Conservation (phyloP, 2,113 vertebrate genomes). For the Myodes glareolus region DNA sequence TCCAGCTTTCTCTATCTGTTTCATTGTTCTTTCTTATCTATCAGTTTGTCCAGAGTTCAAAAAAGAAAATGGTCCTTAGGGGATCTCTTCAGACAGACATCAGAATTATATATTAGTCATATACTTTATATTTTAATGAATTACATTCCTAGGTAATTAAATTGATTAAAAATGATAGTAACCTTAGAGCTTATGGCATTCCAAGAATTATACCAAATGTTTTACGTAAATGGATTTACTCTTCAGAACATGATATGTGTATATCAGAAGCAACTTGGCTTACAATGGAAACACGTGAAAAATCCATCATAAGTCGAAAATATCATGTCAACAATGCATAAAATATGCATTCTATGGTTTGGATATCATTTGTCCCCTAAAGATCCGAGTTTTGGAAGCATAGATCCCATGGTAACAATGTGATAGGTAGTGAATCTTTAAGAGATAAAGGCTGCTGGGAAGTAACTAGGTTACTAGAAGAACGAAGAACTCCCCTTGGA, state of each 20-base stretch:
- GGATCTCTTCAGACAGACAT: neutral
- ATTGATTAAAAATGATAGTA: slow-evolving; percentile 16
- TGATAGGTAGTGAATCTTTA: neutral
- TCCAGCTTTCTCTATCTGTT: neutral
- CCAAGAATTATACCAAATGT: slow-evolving; percentile 5
- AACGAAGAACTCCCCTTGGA: neutral
- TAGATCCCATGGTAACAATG: neutral
- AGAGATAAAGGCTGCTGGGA: neutral
- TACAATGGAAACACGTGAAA: neutral
- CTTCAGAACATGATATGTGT: neutral
- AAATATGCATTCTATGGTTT: neutral
- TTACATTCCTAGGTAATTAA: neutral
- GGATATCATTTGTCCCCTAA: neutral
- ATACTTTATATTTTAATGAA: neutral
- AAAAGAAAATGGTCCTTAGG: neutral
- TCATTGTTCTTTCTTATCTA: neutral
- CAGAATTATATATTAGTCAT: neutral
- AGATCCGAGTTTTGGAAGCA: neutral
- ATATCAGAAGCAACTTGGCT: neutral
- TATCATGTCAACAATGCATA: neutral
- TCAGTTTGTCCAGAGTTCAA: neutral
- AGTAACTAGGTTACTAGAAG: neutral
- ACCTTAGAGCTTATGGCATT: neutral
- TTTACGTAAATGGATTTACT: neutral
- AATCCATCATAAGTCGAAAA: neutral